phyloP scores from a whole-genome alignment of 2,888 invertebrate genomes.

The Phalera bucephala region DNA sequence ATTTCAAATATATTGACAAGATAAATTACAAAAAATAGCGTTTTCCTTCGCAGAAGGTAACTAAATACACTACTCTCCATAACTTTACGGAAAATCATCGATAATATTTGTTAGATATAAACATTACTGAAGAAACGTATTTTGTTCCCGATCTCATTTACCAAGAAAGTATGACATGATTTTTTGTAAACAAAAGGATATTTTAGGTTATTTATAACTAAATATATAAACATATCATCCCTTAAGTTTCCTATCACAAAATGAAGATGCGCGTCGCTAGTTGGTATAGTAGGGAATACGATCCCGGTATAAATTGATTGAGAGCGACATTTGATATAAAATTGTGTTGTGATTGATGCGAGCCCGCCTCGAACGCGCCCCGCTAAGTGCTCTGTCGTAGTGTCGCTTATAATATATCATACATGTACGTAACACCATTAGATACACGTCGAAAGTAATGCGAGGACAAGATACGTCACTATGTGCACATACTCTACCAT shows the following conservation, averaged over 20 bases:
- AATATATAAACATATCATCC: background rate
- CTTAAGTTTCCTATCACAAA: conserved; percentile 3
- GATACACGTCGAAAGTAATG: conserved; percentile 31
- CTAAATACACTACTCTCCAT: too few relatives aligned
- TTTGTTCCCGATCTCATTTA: too few relatives aligned
- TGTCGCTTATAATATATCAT: conserved; percentile 50
- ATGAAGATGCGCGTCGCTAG: conserved; percentile 48
- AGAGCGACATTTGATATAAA: conserved; percentile 83
- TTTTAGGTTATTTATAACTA: too few relatives aligned
- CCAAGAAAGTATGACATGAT: too few relatives aligned
- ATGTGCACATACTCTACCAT: conserved; percentile 3
- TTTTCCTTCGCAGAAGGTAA: too few relatives aligned
- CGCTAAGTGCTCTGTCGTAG: conserved; percentile 79
- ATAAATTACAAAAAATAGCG: too few relatives aligned
- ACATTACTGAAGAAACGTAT: too few relatives aligned
- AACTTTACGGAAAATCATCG: too few relatives aligned
- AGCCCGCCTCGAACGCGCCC: conserved; percentile 64
- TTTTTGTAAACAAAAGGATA: too few relatives aligned
- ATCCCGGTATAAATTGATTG: conserved; percentile 80
- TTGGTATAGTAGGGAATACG: conserved; percentile 66
- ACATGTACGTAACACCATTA: conserved; percentile 42
- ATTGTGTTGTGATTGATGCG: conserved; percentile 82
- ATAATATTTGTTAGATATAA: too few relatives aligned
- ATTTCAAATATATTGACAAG: too few relatives aligned
- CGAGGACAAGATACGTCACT: conserved; percentile 15